Conservation (phyloP, 2,113 vertebrate species). For the Pluvianellus socialis region DNA sequence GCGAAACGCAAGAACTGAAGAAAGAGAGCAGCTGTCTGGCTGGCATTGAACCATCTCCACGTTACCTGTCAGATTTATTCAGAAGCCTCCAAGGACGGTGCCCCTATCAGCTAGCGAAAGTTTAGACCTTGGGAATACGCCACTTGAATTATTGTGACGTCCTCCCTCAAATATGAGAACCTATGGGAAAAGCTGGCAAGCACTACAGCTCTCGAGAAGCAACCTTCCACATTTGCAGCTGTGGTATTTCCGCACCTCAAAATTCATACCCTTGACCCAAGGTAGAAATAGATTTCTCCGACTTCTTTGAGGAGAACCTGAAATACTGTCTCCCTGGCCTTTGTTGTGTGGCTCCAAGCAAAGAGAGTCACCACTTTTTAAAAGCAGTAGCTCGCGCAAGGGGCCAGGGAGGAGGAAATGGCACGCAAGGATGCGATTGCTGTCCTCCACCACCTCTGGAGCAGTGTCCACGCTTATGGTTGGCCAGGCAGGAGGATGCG, state of each 20-base stretch:
- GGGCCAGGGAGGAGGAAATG: neutral
- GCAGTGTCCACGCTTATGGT: fast-evolving
- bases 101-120: neutral
- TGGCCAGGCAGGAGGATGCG: neutral
- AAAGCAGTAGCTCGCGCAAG: neutral
- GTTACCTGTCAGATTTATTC: conserved; percentile 2
- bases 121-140: conserved; percentile 6
- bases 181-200: neutral
- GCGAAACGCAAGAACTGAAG: neutral
- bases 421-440: fast-evolving
- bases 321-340: neutral
- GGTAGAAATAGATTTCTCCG: neutral
- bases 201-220: neutral
- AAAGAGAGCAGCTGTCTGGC: neutral
- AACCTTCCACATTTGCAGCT: neutral
- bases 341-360: neutral
- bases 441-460: neutral
- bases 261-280: neutral
- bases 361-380: neutral
- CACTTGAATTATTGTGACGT: neutral
- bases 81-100: neutral
- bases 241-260: neutral
- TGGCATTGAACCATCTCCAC: neutral
- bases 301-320: neutral
- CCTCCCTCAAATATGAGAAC: neutral